Percentiles rank a stretch among this genome's conserved stretches.
These are phyloP conservation scores for Papilio machaon DNA, from an alignment of 1,140 invertebrate species.

Conservation along the genomic window DNA sequence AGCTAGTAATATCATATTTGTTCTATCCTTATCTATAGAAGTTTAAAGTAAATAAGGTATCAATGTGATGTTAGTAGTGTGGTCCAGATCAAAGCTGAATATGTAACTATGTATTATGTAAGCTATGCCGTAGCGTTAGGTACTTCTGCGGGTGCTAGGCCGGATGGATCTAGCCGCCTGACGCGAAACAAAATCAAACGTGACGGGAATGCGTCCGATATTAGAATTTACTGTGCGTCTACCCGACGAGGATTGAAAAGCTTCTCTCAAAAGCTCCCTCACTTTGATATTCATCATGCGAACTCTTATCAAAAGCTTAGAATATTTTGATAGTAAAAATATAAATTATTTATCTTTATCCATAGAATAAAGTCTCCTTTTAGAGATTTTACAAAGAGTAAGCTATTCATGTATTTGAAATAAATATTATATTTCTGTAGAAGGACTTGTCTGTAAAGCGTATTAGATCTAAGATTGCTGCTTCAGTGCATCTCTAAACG, in stretches of 20 bases:
- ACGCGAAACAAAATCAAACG: constrained; percentile 31
- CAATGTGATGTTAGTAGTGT: no score
- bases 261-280: constrained; percentile 12
- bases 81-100: background rate
- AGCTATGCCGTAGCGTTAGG: background rate
- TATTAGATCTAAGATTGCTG: background rate
- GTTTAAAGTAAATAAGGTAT: background rate
- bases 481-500: background rate
- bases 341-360: constrained; percentile 24
- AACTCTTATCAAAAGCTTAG: constrained; percentile 22
- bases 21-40: background rate
- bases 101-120: background rate
- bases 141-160: background rate
- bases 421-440: background rate
- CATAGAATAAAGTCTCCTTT: background rate
- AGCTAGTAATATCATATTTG: no score
- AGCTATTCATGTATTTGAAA: background rate
- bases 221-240: constrained; percentile 28
- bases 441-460: background rate
- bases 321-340: constrained; percentile 21
- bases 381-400: background rate
- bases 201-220: constrained; percentile 27
- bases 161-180: background rate
- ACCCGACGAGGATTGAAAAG: constrained; percentile 17
- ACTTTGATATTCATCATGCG: background rate